Evolutionary conservation across 2,888 invertebrate genomes (phyloP), one percentile per base, ranked within the genome.

Genomic region (Agrypnus murinus): DNA sequence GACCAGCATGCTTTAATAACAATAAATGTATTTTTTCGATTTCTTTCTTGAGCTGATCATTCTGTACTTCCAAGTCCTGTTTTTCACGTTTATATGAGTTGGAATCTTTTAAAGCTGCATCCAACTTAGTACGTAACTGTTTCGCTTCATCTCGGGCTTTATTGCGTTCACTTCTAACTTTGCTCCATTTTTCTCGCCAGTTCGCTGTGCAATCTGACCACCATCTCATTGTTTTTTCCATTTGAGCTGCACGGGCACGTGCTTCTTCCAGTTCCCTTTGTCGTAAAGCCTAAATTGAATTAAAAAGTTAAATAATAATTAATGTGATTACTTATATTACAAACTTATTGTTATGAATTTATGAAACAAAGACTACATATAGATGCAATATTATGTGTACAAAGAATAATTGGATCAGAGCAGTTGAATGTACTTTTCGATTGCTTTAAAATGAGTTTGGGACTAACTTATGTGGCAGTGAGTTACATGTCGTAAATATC

Each of bases 201-300:
- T 95, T 95, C 0, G 97, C 96, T 0, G 98, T 98, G 84, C 99
- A 99, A 85, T 98, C 98, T 60, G 95, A 97, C 98, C 93, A 99
- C 98, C 98, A 99, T 69, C 97, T 89, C 98, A 99, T 98, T 0
- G 98, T 99, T 86, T 98, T 98, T 85, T 99, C 99, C 99, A 99
- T 99, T 86, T 99, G 98, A 0, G 97, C 94, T 12, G 97, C 97
- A 73, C 98, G 87, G 2, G 97, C 96, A 76, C 97, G 88, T 0
- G 97, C 97, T 82, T 98, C 98, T 81, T 98, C 97, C 75, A 99
- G 87, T 84, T 99, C 98, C 55, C 96, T 87, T 80, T 91, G 88
- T 9, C 91, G 87, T 68, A 92, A 84, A 53, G 91, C 90, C 87
- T 92, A 76, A 5, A 25, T 25, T 25, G 2, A 3, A 25, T 25